Base-by-base conservation (phyloP, 2,113 vertebrate species). In the Talpa occidentalis region DNA sequence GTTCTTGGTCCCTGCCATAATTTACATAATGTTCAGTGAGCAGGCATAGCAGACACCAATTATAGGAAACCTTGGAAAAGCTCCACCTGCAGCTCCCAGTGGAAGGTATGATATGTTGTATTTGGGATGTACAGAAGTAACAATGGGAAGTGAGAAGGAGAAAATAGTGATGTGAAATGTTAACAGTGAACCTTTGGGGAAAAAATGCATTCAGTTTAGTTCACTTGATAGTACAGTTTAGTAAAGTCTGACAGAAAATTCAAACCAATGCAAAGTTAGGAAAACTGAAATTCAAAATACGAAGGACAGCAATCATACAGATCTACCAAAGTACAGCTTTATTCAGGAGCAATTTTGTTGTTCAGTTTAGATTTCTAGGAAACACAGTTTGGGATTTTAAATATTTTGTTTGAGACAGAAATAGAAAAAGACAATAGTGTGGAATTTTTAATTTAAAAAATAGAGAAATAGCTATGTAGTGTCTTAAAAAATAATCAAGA, bases 1-100 rank as follows among this genome's bases (percentile, higher is more conserved):
- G 93, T 95, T 97, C 94, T 91, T 97, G 92, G 90, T 98, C 94
- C 96, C 97, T 95, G 94, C 94, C 96, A 96, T 98, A 97, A 98
- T 98, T 98, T 98, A 97, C 97, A 98, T 98, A 97, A 97, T 97
- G 93, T 97, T 97, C 96, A 96, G 95, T 90, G 93, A 97, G 93
- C 82, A 98, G 90, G 87, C 91, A 97, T 96, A 94, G 95, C 84
- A 98, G 95, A 91, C 95, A 95, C 96, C 97, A 98, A 97, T 98
- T 98, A 98, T 82, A 97, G 76, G 93, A 93, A 98, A 96, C 77
- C 96, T 97, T 98, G 95, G 85, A 97, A 95, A 91, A 89, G 89
- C 74, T 96, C 96, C 97, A 97, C 96, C 94, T 98, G 96, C 97
- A 97, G 95, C 95, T 97, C 97, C 96, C 98, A 97, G 96, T 96